Evolutionary conservation across 2,888 invertebrate species (phyloP), one percentile per base, ranked within the genome.

Genomic region (Drosophila tanythrix): DNA sequence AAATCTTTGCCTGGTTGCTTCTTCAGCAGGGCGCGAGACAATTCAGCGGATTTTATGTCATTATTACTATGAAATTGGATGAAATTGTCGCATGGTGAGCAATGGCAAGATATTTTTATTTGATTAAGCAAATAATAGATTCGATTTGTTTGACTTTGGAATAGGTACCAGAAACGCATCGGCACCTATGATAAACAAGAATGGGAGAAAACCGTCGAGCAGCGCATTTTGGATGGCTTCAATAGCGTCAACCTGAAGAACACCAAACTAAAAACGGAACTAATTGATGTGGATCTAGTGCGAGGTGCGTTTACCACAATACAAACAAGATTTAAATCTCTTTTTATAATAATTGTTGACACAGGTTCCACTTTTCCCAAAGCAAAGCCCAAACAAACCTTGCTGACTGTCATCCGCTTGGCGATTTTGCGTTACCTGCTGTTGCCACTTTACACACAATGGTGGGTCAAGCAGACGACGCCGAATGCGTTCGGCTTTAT

Each of bases 161-260:
- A 8, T 15, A 97, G 98, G 97, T 98, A 98, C 94, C 98, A 98
- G 93, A 97, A 97, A 93, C 97, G 98, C 95, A 99, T 99, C 93
- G 98, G 98, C 91, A 97, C 97, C 33, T 98, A 99, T 94, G 99
- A 99, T 94, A 98, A 98, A 92, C 98, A 98, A 91, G 96, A 97
- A 95, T 99, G 99, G 99, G 99, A 99, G 93, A 97, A 97, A 84
- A 98, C 97, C 89, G 96, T 99, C 82, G 99, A 99, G 92, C 97
- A 97, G 92, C 96, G 97, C 89, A 97, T 98, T 89, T 94, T 98
- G 62, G 96, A 96, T 94, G 97, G 97, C 81, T 95, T 98, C 63
- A 96, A 96, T 70, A 96, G 97, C 92, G 95, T 97, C 66, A 96
- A 96, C 50, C 95, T 96, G 92, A 96, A 96, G 93, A 96, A 95